phyloP scores from a whole-genome alignment of 92 coral and sea anemone genomes.

The Pocillopora grandis region DNA sequence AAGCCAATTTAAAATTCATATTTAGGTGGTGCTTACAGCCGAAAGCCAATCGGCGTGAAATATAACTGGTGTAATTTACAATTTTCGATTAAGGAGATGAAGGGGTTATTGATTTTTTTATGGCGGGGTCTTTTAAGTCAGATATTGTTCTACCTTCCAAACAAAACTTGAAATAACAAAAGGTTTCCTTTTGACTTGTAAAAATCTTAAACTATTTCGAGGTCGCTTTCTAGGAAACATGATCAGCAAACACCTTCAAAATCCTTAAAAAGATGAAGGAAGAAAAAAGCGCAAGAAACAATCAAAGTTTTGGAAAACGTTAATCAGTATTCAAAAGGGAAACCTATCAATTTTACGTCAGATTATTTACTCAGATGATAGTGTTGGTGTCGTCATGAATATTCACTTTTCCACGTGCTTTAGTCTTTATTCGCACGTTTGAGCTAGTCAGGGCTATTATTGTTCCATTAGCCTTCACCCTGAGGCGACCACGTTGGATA shows the following conservation, averaged over 20 bases:
- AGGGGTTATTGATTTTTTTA: slow-evolving; percentile 20
- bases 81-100: slow-evolving; percentile 6
- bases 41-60: not conserved
- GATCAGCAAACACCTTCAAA: not conserved
- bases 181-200: not conserved
- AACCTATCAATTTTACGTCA: slow-evolving; percentile 18
- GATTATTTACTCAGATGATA: not conserved
- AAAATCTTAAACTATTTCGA: not conserved
- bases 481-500: slow-evolving; percentile 17
- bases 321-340: not conserved
- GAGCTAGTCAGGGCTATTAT: not conserved
- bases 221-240: too few species aligned
- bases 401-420: slow-evolving; percentile 44
- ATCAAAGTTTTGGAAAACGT: not conserved
- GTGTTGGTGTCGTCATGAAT: slow-evolving; percentile 37
- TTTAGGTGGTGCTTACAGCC: not conserved
- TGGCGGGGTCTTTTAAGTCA: not conserved
- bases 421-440: not conserved
- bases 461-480: not conserved
- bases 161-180: not conserved
- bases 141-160: not conserved
- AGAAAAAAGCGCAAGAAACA: too few species aligned
- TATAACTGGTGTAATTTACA: slow-evolving; percentile 13
- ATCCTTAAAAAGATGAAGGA: not conserved
- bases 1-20: slow-evolving; percentile 15